Conservation (phyloP, 2,797 vertebrate species). For the Distichodus sexfasciatus region DNA sequence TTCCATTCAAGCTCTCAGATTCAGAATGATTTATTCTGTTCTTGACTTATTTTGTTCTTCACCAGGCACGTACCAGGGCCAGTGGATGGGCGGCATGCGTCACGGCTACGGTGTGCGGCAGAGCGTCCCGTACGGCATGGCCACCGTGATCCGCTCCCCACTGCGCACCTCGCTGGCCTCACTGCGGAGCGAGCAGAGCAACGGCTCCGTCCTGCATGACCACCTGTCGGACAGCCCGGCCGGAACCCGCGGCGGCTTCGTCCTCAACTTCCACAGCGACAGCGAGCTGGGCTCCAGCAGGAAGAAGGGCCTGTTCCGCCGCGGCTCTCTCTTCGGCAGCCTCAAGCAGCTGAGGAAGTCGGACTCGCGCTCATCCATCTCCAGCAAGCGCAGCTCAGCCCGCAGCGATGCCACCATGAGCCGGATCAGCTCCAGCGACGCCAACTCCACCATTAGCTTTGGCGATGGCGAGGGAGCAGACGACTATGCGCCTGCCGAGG, state of each 20-base stretch:
- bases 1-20: no score
- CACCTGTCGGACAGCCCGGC: slow-evolving; percentile 82
- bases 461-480: slow-evolving; percentile 82
- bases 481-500: slow-evolving; percentile 83
- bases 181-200: slow-evolving; percentile 92
- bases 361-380: slow-evolving; percentile 92
- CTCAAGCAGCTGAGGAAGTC: slow-evolving; percentile 89
- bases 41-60: not conserved
- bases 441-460: slow-evolving; percentile 92
- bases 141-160: slow-evolving; percentile 91
- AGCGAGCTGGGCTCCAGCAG: slow-evolving; percentile 77
- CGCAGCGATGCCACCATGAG: slow-evolving; percentile 91
- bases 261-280: slow-evolving; percentile 91
- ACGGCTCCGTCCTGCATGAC: slow-evolving; percentile 85
- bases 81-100: slow-evolving; percentile 95
- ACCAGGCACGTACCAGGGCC: slow-evolving; percentile 95
- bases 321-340: slow-evolving; percentile 91
- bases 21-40: no score
- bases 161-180: slow-evolving; percentile 90
- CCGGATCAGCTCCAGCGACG: slow-evolving; percentile 93
- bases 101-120: slow-evolving; percentile 93
- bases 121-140: slow-evolving; percentile 96
- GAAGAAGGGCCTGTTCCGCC: slow-evolving; percentile 90
- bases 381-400: slow-evolving; percentile 92
- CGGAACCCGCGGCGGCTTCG: slow-evolving; percentile 90